Base-by-base conservation (phyloP, 2,113 vertebrate species). In the Ciconia stormi region DNA sequence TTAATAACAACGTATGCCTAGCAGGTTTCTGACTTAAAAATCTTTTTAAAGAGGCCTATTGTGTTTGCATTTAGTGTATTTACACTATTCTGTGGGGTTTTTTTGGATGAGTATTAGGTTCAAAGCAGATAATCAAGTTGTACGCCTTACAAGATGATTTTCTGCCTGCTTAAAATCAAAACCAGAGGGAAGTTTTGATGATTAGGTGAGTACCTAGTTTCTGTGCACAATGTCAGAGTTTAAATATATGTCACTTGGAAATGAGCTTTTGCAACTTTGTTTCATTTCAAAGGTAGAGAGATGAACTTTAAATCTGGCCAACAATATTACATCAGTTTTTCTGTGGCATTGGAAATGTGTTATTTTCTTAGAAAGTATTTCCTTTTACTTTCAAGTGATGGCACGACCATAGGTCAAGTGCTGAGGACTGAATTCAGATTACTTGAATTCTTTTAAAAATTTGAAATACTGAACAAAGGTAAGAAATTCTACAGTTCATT, bases 361-460 rank as follows among this genome's bases (percentile, higher is more conserved):
- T 72, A 25, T 88, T 80, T 78, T 82, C 67, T 62, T 83, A 50
- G 74, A 52, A 92, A 95, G 76, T 53, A 40, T 85, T 97, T 97
- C 58, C 91, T 96, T 95, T 96, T 77, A 38, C 90, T 96, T 96
- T 95, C 42, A 97, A 92, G 87, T 71, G 36, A 63, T 79, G 77
- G 83, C 89, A 74, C 40, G 26, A 72, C 72, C 93, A 62, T 40
- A 40, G 49, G 34, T 53, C 40, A 70, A 56, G 58, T 82, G 71
- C 58, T 87, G 79, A 59, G 94, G 38, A 36, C 50, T 49, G 56
- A 77, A 63, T 90, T 89, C 30, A 50, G 4, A 67, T 78, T 4
- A 42, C 61, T 71, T 46, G 26, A 82, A 73, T 71, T 74, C 47
- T 74, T 63, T n/a, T 17, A 7, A 38, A 46, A 76, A 65, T n/a